Evolutionary conservation across 2,888 invertebrate genomes (phyloP), one percentile per base, ranked within the genome.

Genomic region (Chrysotoxum bicinctum): DNA sequence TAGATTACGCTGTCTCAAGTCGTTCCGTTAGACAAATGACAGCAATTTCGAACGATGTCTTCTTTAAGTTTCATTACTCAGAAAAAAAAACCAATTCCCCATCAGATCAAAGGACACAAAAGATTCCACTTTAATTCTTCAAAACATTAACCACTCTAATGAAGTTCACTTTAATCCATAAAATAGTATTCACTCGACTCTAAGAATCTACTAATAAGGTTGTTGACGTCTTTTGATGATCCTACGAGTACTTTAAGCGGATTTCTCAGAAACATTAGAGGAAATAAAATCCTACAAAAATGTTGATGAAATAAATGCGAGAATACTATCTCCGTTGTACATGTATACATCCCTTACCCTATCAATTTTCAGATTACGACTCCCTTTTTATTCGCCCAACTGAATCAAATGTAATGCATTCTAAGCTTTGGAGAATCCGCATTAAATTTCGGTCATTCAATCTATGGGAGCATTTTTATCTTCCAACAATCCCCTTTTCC

Each of bases 361-460:
- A 66, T 48, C 21, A 32, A 66, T 32, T 66, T 19, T 21, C 32
- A 43, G 43, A 43, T 62, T 48, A 60, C 48, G 6, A 32, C 23
- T 66, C 66, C 66, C 50, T 66, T 66, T 21, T 35, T 16, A 45
- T 64, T 66, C 23, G 50, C 16, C 9, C 66, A 23, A 48, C 77
- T 54, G 74, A 75, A 78, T 74, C 62, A 78, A 70, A 70, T 76
- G 75, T 64, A 84, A 80, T 75, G 40, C 79, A 56, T 74, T 75
- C 48, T 52, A 6, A 37, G 69, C 70, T 70, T 58, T 79, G 52
- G 45, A 58, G 56, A 83, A 83, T 74, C 60, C 69, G 48, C 62
- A 62, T 78, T 82, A 52, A 66, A 79, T 79, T 84, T 72, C 56
- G 64, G 69, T 74, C 69, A 83, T 74, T 78, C 70, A 74, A 83